phyloP scores from a whole-genome alignment of 2,113 vertebrate genomes.

The Proteles cristata region DNA sequence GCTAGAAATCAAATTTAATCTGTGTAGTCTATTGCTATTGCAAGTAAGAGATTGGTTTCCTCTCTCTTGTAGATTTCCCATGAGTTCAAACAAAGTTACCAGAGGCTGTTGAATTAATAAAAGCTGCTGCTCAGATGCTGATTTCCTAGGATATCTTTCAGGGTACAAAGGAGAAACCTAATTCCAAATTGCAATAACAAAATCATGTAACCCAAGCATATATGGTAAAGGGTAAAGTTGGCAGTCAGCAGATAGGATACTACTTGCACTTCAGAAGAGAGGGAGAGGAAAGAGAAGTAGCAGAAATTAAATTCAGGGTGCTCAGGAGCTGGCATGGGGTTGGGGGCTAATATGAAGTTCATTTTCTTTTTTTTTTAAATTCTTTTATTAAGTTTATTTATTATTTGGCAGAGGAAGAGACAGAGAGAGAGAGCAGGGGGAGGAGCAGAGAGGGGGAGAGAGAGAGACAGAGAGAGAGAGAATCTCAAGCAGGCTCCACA shows the following conservation, averaged over 20 bases:
- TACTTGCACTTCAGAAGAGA: background rate
- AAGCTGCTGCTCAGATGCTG: background rate
- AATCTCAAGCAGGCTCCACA: too few relatives aligned
- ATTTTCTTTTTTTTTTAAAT: background rate
- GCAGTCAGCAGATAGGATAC: background rate
- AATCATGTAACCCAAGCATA: background rate
- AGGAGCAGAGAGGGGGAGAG: too few relatives aligned
- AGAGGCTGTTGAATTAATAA: constrained; percentile 41
- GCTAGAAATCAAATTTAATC: constrained; percentile 61
- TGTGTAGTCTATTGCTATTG: background rate
- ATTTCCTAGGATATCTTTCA: background rate
- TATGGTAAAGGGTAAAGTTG: background rate
- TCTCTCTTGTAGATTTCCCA: constrained; percentile 35
- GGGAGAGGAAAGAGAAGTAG: background rate
- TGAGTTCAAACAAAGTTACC: constrained; percentile 28
- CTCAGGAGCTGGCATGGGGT: background rate
- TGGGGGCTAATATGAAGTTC: background rate
- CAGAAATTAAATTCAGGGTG: background rate
- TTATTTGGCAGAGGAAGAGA: too few relatives aligned
- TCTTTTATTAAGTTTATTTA: too few relatives aligned
- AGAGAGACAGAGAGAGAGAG: too few relatives aligned
- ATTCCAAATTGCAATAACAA: background rate
- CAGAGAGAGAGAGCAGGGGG: too few relatives aligned
- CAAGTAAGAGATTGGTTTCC: constrained; percentile 24
- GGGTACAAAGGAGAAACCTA: background rate